Base-by-base conservation (phyloP, 2,113 vertebrate species). In the Podilymbus podiceps region DNA sequence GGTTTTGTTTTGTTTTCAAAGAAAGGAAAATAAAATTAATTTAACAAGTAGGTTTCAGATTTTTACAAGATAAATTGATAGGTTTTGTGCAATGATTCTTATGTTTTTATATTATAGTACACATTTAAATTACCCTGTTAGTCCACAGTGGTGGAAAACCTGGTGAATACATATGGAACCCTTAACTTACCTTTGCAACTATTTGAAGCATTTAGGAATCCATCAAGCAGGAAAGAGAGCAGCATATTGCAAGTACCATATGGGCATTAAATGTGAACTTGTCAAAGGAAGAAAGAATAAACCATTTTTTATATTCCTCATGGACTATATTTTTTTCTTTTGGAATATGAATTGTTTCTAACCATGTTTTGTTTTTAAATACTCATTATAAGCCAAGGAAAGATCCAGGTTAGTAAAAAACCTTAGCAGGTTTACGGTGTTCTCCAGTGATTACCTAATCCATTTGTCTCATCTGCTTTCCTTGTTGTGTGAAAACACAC, bases 401-500 rank as follows among this genome's bases (percentile, higher is more conserved):
- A 96, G 30, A 97, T n/a, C 46, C 93, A 95, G 89, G 35, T 96
- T 90, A 40, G 66, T 88, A 91, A 93, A 97, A 97, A 94, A 66
- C 35, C 72, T 94, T 81, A 79, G 93, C 18, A 85, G 79, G 85
- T 96, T 85, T 95, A 91, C 3, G 14, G 74, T 82, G 44, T 74
- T 79, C 95, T 96, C 87, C 87, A 90, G 56, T 20, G 66, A 98
- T 98, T 96, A 97, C 95, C 96, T 96, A 97, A 97, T 97, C 76
- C 90, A 59, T 97, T 97, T 97, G 96, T 93, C 97, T 97, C 96
- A 94, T 97, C 96, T 97, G 94, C 95, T 97, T 97, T 97, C 95
- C 97, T 95, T 96, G 92, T 96, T 97, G 97, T 98, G 95, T 97
- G 94, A 98, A 98, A 98, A 98, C 96, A 98, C 96, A 96, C 82